Conservation (phyloP, 2,113 vertebrate species). For the pig (Sus scrofa) region T2T-Sscrofa CM000820.6:6781501-6782000, state of each 20-base stretch:
- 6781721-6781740: constrained; percentile 98
- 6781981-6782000: too few relatives aligned
- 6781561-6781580: constrained; percentile 38
- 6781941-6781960: too few relatives aligned
- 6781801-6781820: too few relatives aligned
- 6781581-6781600: constrained; percentile 31
- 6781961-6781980: too few relatives aligned
- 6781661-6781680: neutral
- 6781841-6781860: too few relatives aligned
- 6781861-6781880: too few relatives aligned
- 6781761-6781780: constrained; percentile 95
- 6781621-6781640: neutral
- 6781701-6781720: constrained; percentile 95
- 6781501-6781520: constrained; percentile 8
- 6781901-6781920: too few relatives aligned
- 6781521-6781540: neutral
- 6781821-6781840: too few relatives aligned
- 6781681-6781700: neutral
- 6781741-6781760: constrained; percentile 96
- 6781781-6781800: neutral
- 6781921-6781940: too few relatives aligned
- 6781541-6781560: neutral
- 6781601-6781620: neutral
- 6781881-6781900: too few relatives aligned
- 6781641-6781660: neutral